phyloP scores from a whole-genome alignment of 2,113 vertebrate genomes.

The Callipepla squamata region DNA sequence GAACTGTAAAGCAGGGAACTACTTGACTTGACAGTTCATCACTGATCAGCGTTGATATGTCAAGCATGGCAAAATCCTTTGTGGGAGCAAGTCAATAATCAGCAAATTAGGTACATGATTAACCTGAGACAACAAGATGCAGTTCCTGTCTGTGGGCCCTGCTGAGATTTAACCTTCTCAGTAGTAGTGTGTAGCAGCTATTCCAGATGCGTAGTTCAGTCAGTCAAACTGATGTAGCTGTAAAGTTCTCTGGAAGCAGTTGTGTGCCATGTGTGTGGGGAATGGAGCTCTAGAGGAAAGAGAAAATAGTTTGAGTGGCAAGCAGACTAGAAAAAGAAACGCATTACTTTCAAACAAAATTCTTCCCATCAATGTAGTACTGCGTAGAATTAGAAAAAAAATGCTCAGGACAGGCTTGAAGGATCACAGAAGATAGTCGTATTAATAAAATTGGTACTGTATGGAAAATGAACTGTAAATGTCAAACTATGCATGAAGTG shows the following conservation, averaged over 20 bases:
- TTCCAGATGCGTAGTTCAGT: conserved; percentile 76
- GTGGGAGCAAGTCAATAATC: conserved; percentile 82
- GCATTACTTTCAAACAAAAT: background rate
- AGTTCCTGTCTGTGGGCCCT: conserved; percentile 72
- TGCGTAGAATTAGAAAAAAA: background rate
- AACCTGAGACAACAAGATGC: conserved; percentile 79
- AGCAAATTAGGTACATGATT: conserved; percentile 84
- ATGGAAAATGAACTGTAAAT: conserved; percentile 19
- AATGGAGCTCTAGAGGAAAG: background rate
- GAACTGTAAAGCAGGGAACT: conserved; percentile 65
- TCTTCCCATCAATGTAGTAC: background rate
- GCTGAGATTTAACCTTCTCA: conserved; percentile 77
- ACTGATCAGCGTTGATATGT: conserved; percentile 73
- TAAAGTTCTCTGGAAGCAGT: conserved; percentile 32
- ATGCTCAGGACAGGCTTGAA: background rate
- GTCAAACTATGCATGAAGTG: background rate
- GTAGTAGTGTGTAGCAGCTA: conserved; percentile 77
- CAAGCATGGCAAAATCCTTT: conserved; percentile 78
- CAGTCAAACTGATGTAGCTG: conserved; percentile 70
- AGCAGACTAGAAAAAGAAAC: background rate
- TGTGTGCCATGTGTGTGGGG: background rate
- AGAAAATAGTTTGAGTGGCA: background rate
- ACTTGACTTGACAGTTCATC: conserved; percentile 76
- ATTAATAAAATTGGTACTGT: background rate
- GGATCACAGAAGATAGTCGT: background rate